Percentiles rank a stretch among this genome's conserved stretches.
Evolutionary conservation across 2,797 vertebrate species (phyloP).

Genomic region (Taenioides sp.): DNA sequence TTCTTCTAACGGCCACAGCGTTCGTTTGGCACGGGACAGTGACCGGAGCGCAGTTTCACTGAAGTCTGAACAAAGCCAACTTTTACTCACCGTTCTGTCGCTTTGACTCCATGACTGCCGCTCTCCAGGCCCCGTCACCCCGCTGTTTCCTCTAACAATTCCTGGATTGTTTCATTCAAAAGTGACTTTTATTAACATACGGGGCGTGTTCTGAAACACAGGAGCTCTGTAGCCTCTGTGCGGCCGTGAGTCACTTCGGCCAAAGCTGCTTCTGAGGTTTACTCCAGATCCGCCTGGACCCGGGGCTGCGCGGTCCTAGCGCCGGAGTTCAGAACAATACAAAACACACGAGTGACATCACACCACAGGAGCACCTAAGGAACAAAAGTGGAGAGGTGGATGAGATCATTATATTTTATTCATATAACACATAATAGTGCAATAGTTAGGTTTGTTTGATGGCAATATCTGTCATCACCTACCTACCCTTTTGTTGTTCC

Average conservation of each 20-base stretch:
- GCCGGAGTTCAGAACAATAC: background rate
- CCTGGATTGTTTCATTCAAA: constrained; percentile 28
- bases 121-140: background rate
- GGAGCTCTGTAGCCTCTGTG: constrained; percentile 26
- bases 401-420: background rate
- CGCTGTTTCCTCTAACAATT: constrained; percentile 23
- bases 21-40: background rate
- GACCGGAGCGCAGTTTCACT: too few relatives aligned
- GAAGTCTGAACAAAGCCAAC: background rate
- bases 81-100: constrained; percentile 62
- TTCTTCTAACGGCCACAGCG: background rate
- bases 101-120: constrained; percentile 55
- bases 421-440: too few relatives aligned
- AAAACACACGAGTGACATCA: background rate
- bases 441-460: background rate
- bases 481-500: too few relatives aligned
- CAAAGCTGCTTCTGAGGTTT: constrained; percentile 29
- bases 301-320: constrained; percentile 56
- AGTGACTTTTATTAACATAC: constrained; percentile 15
- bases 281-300: constrained; percentile 24
- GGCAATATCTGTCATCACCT: background rate
- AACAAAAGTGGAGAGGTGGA: background rate
- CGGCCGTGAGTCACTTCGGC: constrained; percentile 46
- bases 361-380: background rate
- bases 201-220: constrained; percentile 25